Conservation (phyloP, 2,797 vertebrate genomes). For the Cuculus canorus region DNA sequence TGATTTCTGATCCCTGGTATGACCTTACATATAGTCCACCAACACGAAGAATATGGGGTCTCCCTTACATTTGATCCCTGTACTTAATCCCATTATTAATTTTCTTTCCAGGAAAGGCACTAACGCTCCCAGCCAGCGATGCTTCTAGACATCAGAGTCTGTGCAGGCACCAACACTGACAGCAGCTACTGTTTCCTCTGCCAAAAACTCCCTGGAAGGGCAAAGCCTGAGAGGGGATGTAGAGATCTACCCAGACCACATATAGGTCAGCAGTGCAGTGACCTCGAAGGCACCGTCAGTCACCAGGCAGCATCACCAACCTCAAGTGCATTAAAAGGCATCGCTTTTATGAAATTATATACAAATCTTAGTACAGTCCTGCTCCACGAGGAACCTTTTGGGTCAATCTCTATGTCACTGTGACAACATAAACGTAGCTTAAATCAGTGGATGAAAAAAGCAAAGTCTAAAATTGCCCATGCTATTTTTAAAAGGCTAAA, state of each 20-base stretch:
- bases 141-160: background rate
- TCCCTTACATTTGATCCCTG: background rate
- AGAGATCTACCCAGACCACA: fast-evolving
- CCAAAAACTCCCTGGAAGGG: background rate
- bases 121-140: background rate
- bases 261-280: fast-evolving
- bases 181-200: background rate
- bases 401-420: background rate
- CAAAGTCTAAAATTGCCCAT: background rate
- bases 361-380: background rate
- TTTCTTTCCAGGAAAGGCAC: background rate
- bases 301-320: background rate
- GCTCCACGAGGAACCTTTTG: background rate
- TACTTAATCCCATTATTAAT: background rate
- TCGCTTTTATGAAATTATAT: background rate
- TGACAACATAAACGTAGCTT: background rate
- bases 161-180: background rate
- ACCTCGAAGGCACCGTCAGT: background rate
- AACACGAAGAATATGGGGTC: background rate
- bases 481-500: background rate
- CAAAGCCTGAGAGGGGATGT: background rate
- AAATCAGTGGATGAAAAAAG: fast-evolving
- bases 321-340: background rate
- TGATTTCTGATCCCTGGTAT: background rate
- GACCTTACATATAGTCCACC: background rate